A percentile compares a stretch with the other conserved stretches of the same genome.
Evolutionary conservation across 2,113 vertebrate genomes (phyloP).

Genomic region (Meles meles): DNA sequence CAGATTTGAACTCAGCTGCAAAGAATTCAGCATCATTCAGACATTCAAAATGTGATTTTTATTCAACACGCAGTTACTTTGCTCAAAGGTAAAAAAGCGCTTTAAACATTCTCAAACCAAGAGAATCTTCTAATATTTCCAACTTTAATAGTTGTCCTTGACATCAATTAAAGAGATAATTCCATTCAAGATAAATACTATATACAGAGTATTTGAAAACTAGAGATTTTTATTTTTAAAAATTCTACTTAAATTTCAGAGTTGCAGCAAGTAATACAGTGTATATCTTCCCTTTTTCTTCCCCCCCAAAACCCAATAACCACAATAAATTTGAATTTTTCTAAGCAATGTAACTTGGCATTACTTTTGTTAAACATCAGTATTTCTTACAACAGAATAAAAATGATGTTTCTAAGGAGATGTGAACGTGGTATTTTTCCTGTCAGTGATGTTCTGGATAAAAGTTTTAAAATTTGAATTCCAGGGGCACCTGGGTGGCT

Average conservation of each 20-base stretch:
- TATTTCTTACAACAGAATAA: not conserved
- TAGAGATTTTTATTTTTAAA: not conserved
- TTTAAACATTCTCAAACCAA: conserved; percentile 71
- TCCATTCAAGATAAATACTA: conserved; percentile 64
- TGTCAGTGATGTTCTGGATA: not conserved
- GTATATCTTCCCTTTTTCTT: not conserved
- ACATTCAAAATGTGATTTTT: conserved; percentile 71
- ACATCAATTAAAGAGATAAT: conserved; percentile 56
- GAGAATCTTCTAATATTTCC: conserved; percentile 71
- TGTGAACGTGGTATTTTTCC: not conserved
- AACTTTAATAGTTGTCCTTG: conserved; percentile 76
- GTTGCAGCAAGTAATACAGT: not conserved
- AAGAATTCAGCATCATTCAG: conserved; percentile 59
- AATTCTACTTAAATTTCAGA: not conserved
- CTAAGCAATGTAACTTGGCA: not conserved
- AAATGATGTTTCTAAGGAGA: not conserved
- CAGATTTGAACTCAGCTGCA: conserved; percentile 68
- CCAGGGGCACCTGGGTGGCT: not conserved
- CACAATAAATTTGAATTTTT: not conserved
- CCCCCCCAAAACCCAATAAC: no score
- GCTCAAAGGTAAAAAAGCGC: conserved; percentile 75
- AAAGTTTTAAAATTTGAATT: conserved; percentile 11
- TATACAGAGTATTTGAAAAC: conserved; percentile 21
- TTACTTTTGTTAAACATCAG: not conserved
- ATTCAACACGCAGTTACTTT: conserved; percentile 75